Evolutionary conservation across 2,113 vertebrate species (phyloP).

Genomic region (Pachycephala philippinensis): DNA sequence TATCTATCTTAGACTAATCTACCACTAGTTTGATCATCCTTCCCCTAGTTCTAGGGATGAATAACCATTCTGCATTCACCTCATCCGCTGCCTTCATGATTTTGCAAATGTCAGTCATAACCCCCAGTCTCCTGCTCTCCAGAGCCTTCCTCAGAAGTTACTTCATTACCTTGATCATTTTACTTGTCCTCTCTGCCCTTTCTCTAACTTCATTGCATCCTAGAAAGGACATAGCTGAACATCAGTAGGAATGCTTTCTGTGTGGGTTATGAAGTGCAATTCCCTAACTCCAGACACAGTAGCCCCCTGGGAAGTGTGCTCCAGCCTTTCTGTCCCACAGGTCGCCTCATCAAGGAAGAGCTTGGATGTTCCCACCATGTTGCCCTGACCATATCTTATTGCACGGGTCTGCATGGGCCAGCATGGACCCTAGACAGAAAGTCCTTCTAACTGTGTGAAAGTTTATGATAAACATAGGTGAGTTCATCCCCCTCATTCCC

Average conservation of each 20-base stretch:
- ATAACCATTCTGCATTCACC: neutral
- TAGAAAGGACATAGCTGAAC: neutral
- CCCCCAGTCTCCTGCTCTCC: neutral
- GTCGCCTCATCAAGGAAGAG: neutral
- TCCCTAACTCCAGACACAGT: neutral
- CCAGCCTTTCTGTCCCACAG: neutral
- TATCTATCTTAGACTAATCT: neutral
- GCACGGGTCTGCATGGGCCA: neutral
- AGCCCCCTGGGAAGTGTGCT: rapidly evolving
- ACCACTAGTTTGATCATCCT: neutral
- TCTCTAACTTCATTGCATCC: neutral
- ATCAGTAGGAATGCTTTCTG: rapidly evolving
- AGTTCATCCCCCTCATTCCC: neutral
- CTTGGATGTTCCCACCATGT: neutral
- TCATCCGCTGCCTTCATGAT: neutral
- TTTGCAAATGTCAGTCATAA: neutral
- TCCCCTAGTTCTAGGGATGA: neutral
- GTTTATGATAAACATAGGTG: neutral
- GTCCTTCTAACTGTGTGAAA: neutral
- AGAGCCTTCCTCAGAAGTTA: neutral
- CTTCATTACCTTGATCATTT: neutral
- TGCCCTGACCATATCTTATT: neutral
- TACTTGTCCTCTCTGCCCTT: neutral
- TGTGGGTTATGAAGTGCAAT: neutral
- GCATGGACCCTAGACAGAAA: neutral